Base-by-base conservation (phyloP, 2,888 invertebrate species). In the Acronicta aceris region DNA sequence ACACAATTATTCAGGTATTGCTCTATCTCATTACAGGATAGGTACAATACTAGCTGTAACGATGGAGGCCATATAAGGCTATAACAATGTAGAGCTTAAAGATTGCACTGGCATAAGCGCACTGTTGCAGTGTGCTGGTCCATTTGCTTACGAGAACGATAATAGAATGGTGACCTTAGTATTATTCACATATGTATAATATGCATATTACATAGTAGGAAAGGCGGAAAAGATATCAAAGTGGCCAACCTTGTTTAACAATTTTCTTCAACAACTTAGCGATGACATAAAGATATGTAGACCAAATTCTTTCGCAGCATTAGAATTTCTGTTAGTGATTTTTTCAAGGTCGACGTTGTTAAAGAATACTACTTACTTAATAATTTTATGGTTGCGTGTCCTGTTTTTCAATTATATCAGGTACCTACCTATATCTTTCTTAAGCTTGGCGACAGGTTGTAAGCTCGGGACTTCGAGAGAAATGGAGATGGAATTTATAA, bases 81-180 rank as follows among this genome's bases (percentile, higher is more conserved):
- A 30, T 60, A 57, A 57, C 41, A 54, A 27, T 66, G 27, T 47
- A 45, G 6, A n/a, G 38, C 54, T 57, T 71, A 21, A 51, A 48
- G 46, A 54, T 54, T 71, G 45, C 47, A 57, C 36, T 57, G 41
- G 15, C 40, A 17, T 57, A 46, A 54, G 38, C 53, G 41, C 12
- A 42, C 43, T 25, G 21, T 60, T 51, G 41, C 56, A 50, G 36
- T 54, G 65, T 69, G 46, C 38, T 45, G 67, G 43, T 17, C 61
- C 45, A 71, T 70, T 70, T 54, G 51, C 47, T 46, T 53, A 47
- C 36, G 40, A 59, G 15, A 53, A 46, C 43, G 21, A 15, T 30
- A 50, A 3, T 45, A 7, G 1, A 21, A 30, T 36, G 3, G 36
- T 41, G 30, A 46, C 45, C 33, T 55, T 50, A 45, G 52, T 21